These are phyloP conservation scores for Camelus bactrianus DNA, from an alignment of 2,113 vertebrate genomes.

Conservation along the genomic window DNA sequence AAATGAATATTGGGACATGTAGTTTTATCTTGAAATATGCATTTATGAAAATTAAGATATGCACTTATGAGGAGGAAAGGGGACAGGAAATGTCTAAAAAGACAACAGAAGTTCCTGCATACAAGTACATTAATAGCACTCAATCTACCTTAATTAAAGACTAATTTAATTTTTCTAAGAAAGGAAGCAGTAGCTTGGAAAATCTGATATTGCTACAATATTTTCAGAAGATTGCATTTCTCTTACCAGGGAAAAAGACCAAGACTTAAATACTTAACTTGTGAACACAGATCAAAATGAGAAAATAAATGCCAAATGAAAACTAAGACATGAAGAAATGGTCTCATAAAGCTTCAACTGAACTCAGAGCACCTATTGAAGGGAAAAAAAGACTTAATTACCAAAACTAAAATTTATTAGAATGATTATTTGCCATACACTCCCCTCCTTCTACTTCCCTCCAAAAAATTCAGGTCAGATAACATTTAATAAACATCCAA, in stretches of 20 bases:
- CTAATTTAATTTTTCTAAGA: constrained; percentile 51
- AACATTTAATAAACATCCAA: constrained; percentile 47
- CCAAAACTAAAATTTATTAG: constrained; percentile 89
- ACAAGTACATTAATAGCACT: constrained; percentile 40
- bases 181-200: constrained; percentile 42
- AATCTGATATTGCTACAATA: constrained; percentile 22
- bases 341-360: constrained; percentile 50
- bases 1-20: constrained; percentile 17
- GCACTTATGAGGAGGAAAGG: constrained; percentile 32
- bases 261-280: constrained; percentile 54
- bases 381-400: not conserved
- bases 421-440: constrained; percentile 87
- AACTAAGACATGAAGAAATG: constrained; percentile 48
- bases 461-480: constrained; percentile 41
- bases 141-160: constrained; percentile 53
- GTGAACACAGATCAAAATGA: constrained; percentile 46
- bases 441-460: not conserved
- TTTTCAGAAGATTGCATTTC: constrained; percentile 68
- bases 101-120: constrained; percentile 14
- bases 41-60: constrained; percentile 58
- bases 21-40: constrained; percentile 57
- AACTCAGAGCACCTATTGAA: constrained; percentile 42
- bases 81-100: constrained; percentile 54
- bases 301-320: constrained; percentile 50
- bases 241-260: constrained; percentile 31